phyloP scores from a whole-genome alignment of 1,140 invertebrate species.

The Lysiphlebus fabarum region DNA sequence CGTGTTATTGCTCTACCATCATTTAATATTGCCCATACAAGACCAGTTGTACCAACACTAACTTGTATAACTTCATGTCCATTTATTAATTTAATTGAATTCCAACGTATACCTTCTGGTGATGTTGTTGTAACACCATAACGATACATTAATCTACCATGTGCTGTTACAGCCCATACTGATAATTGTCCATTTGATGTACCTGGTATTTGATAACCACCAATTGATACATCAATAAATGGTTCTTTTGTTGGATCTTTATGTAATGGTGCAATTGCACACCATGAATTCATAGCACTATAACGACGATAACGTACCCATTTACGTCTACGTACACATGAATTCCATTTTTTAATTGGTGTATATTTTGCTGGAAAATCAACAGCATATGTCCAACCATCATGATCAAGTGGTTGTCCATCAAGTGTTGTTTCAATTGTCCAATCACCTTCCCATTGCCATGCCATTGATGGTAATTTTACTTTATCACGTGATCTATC shows the following conservation, averaged over 20 bases:
- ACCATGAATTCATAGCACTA: slow-evolving; percentile 87
- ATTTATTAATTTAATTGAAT: slow-evolving; percentile 67
- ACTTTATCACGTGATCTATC: slow-evolving; percentile 77
- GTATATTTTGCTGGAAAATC: slow-evolving; percentile 87
- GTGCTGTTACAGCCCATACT: slow-evolving; percentile 89
- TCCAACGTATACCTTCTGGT: slow-evolving; percentile 84
- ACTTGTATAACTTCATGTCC: slow-evolving; percentile 80
- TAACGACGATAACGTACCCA: slow-evolving; percentile 86
- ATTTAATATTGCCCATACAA: slow-evolving; percentile 81
- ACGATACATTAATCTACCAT: slow-evolving; percentile 82
- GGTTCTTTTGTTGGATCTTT: slow-evolving; percentile 83
- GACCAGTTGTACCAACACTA: slow-evolving; percentile 76
- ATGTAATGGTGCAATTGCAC: slow-evolving; percentile 81
- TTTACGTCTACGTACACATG: slow-evolving; percentile 83
- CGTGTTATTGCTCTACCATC: slow-evolving; percentile 78
- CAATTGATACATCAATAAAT: slow-evolving; percentile 80
- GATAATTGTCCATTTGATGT: slow-evolving; percentile 68
- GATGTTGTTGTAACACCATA: slow-evolving; percentile 72
- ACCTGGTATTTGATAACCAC: slow-evolving; percentile 77
- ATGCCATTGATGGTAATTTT: slow-evolving; percentile 82
- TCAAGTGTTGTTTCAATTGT: slow-evolving; percentile 82
- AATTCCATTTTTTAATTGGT: slow-evolving; percentile 83
- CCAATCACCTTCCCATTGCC: slow-evolving; percentile 94
- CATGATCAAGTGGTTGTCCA: slow-evolving; percentile 80
- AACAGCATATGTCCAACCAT: slow-evolving; percentile 91